Evolutionary conservation across 2,113 vertebrate species (phyloP).

Genomic region (Ellobius talpinus): DNA sequence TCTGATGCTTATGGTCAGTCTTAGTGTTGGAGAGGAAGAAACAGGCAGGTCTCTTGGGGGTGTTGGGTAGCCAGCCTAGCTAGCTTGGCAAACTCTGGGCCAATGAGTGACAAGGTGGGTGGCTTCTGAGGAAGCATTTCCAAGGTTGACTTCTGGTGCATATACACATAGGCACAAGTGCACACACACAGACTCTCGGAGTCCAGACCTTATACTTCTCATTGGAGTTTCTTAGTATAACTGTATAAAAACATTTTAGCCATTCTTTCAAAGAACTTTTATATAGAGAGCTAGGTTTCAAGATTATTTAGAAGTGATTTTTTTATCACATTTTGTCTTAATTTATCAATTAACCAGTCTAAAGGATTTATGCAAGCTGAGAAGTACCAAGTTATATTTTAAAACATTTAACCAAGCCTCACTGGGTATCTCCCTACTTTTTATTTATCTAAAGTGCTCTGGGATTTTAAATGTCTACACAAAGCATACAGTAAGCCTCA

Average conservation of each 20-base stretch:
- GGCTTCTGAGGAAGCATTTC: background rate
- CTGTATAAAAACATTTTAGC: conserved; percentile 41
- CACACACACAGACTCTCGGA: background rate
- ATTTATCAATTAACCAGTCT: conserved; percentile 50
- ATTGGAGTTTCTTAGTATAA: conserved; percentile 51
- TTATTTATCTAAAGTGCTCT: conserved; percentile 76
- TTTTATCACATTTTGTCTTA: conserved; percentile 49
- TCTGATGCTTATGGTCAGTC: background rate
- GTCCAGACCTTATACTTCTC: conserved; percentile 28
- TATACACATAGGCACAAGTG: background rate
- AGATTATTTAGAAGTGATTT: conserved; percentile 50
- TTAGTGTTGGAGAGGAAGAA: background rate
- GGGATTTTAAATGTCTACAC: conserved; percentile 64
- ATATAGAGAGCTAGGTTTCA: conserved; percentile 59
- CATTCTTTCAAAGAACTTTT: conserved; percentile 57
- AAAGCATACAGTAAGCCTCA: conserved; percentile 62
- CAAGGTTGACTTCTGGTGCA: background rate
- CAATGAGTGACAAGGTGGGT: background rate
- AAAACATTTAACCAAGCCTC: conserved; percentile 67
- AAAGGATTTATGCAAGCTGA: conserved; percentile 61
- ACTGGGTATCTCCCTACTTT: conserved; percentile 65
- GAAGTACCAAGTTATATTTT: conserved; percentile 59
- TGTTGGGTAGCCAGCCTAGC: background rate
- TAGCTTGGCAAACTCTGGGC: background rate
- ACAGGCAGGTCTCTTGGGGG: background rate